These are phyloP conservation scores for Hephaestus fuliginosus DNA, from an alignment of 2,797 vertebrate genomes.

Conservation along the genomic window DNA sequence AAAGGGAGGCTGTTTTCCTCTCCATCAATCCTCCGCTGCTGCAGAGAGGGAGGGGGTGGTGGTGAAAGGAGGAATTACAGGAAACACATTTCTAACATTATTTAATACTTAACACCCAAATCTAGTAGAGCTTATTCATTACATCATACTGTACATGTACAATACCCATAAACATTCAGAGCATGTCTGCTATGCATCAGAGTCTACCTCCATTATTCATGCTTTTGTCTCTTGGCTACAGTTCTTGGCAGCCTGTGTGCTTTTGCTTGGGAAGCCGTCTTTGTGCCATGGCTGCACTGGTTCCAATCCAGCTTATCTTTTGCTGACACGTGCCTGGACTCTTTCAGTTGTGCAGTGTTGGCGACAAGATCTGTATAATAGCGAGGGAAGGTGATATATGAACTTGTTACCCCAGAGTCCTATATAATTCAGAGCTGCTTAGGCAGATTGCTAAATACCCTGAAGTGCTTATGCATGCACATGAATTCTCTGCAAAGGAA, in stretches of 20 bases:
- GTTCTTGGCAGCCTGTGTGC: conserved; percentile 55
- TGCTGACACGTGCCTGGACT: conserved; percentile 61
- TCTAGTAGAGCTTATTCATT: conserved; percentile 32
- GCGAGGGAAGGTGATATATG: conserved; percentile 31
- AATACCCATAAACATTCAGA: conserved; percentile 23
- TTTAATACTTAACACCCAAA: conserved; percentile 52
- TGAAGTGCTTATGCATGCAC: not conserved
- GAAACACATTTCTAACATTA: conserved; percentile 57
- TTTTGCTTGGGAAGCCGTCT: conserved; percentile 50
- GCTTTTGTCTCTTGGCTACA: conserved; percentile 57
- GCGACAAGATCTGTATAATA: conserved; percentile 38
- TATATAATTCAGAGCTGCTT: conserved; percentile 34
- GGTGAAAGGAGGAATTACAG: conserved; percentile 52
- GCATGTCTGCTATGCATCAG: conserved; percentile 50
- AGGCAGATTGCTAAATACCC: conserved; percentile 7
- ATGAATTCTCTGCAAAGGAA: conserved; percentile 13
- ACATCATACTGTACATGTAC: conserved; percentile 44
- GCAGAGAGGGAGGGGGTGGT: conserved; percentile 30
- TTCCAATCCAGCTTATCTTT: conserved; percentile 65
- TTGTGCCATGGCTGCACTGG: conserved; percentile 48
- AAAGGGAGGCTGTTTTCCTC: conserved; percentile 68
- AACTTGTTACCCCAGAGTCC: conserved; percentile 17
- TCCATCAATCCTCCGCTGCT: conserved; percentile 51
- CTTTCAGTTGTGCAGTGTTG: conserved; percentile 41
- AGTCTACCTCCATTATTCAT: conserved; percentile 60